Evolutionary conservation across 2,888 invertebrate genomes (phyloP), one percentile per base, ranked within the genome.

Genomic region (Autographa pulchrina): DNA sequence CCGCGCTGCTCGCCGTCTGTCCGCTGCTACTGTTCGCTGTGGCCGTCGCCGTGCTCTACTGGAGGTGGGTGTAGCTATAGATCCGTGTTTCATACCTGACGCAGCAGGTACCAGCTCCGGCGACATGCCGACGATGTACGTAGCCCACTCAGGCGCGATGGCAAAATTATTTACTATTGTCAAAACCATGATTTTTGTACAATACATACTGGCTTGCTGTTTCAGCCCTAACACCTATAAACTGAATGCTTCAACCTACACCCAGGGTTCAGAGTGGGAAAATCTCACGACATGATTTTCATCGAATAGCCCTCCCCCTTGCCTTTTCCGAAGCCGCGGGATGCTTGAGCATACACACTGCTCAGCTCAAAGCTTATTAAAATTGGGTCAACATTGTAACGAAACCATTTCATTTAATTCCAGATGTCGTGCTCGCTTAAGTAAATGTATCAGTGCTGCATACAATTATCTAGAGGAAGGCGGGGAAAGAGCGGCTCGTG

Each of bases 401-500:
- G 14, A 0, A 6, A n/a, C 8, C 5, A 13, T 13, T 32, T 32
- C 48, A 0, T 52, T 20, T 59, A 16, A 16, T 38, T 32, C 14
- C 80, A 94, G 94, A 76, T 94, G 94, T 78, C 85, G 96, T 69
- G 92, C 95, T 0, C 93, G 96, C 0, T 81, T 96, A 16, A 94
- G 94, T 78, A 96, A 96, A 72, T 96, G 96, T 72, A 93, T 95
- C 71, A 96, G 95, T 68, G 96, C 96, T 0, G 96, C 96, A 0
- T 96, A 96, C 84, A 94, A 95, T 69, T 96, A 95, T 68, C 80
- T 96, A 70, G 96, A 96, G 65, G 96, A 96, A 74, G 96, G 95
- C 3, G 95, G 95, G 0, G 96, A 95, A 76, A 87, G 94, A 25
- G 94, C 92, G 0, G 93, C 90, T 0, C 80, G 94, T 14, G 94